These are phyloP conservation scores for Augochlorella aurata DNA, from an alignment of 2,888 invertebrate genomes.

Conservation along the genomic window DNA sequence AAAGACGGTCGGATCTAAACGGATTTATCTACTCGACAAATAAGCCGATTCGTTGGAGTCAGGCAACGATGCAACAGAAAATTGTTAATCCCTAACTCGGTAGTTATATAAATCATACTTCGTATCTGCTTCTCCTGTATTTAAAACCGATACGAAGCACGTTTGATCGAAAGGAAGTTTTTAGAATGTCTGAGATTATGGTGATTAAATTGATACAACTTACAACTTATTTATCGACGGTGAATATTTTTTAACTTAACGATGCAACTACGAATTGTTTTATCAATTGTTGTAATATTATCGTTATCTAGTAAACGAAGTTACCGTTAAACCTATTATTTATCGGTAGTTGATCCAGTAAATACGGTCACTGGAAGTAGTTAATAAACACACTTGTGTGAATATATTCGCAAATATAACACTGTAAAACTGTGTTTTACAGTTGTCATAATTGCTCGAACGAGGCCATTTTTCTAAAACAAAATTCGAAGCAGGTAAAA, in stretches of 20 bases:
- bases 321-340: no score
- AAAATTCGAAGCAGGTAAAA: background rate
- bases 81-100: background rate
- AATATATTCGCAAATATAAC: background rate
- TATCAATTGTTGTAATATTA: background rate
- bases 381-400: background rate
- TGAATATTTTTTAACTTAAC: background rate
- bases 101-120: background rate
- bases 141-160: background rate
- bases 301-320: background rate
- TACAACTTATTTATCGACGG: background rate
- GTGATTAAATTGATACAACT: background rate
- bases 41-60: constrained; percentile 31
- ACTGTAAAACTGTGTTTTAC: background rate
- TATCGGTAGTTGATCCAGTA: no score
- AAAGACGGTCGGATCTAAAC: constrained; percentile 25
- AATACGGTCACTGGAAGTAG: background rate
- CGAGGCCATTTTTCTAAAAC: background rate
- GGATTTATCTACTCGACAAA: constrained; percentile 49
- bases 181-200: background rate
- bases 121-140: background rate
- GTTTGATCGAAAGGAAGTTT: background rate
- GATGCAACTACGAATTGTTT: background rate
- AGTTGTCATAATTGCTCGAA: background rate
- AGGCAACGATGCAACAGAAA: background rate